Base-by-base conservation (phyloP, 2,113 vertebrate species). In the Grantiella picta region DNA sequence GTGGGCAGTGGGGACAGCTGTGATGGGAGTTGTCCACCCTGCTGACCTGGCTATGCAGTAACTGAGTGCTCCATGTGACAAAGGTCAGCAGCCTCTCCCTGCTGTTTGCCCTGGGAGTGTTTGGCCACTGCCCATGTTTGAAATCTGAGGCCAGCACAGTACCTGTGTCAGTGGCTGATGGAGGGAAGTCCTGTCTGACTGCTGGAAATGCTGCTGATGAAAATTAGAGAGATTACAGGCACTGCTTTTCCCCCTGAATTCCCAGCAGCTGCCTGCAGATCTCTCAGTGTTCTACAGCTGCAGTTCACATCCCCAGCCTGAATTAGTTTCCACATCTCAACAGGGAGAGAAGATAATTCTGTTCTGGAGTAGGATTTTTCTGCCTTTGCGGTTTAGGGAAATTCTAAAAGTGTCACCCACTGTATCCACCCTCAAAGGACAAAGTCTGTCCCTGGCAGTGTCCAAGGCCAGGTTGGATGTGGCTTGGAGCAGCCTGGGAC, bases 131-230 rank as follows among this genome's bases (percentile, higher is more conserved):
- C 2, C 4, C 25, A 0, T 0, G 21, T 6, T 0, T 5, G 7
- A 15, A 28, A 31, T 10, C 20, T 11, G 49, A 15, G 52, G 52
- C 56, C 64, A 22, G 68, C 4, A 2, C 3, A 29, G 65, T 15
- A 64, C 33, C 6, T 5, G 0, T 24, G 7, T 0, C 21, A 1
- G 2, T 4, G 20, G 28, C 29, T 28, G 40, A 8, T 2, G 59
- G 80, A 60, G 76, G 42, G 42, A 6, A 17, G 6, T 27, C 6
- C 1, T 0, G 36, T 13, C 45, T n/a, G 25, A 1, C 0, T 1
- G 28, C 5, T 71, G 66, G 49, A 15, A 72, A 38, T 0, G 12
- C 63, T 21, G 5, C 42, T 21, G 35, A 0, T 18, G 89, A 5
- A 4, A 28, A 20, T 20, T 2, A 4, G 28, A 10, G 40, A 53